Base-by-base conservation (phyloP, 2,888 invertebrate genomes). In the Himalopsyche kuldschensis region DNA sequence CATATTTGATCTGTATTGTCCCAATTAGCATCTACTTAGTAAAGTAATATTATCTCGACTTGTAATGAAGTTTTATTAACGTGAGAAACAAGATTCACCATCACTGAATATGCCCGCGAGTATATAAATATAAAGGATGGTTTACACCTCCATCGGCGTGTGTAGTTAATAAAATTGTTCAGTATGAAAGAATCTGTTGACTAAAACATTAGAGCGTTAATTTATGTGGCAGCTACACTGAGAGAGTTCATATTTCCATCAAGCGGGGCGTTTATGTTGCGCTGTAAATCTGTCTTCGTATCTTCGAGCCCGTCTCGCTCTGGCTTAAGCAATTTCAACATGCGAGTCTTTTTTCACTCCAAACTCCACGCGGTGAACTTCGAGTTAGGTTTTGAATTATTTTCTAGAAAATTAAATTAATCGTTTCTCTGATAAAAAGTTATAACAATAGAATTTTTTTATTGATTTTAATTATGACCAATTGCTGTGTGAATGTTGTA, bases 191-290 rank as follows among this genome's bases (percentile, higher is more conserved):
- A 84, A 85, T 81, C 85, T 84, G 85, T 84, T 85, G 85, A 85
- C 85, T 85, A 84, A 85, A 85, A 83, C 82, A 85, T 85, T 84
- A 85, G 80, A 47, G 79, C 46, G 77, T 69, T 81, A 78, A 85
- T 85, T 85, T 84, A 85, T 85, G 85, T 83, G 85, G 84, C 85
- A 82, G 82, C 81, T 78, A 84, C 83, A 81, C 81, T 78, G 79
- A 78, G 84, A 78, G 82, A 79, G 85, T 82, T 82, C 85, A 84
- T 85, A 85, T 85, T 85, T 85, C 85, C 80, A 84, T 85, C 85
- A 82, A 77, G 80, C 80, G 63, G 81, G 84, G 85, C 79, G 84
- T 85, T 84, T 85, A 83, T 78, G 78, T 27, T 20, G 76, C 80
- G 55, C 75, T 76, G 83, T 85, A 85, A 85, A 85, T 84, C 85